Percentiles rank a stretch among this genome's conserved stretches.
These are phyloP conservation scores for Scaptomyza hsui DNA, from an alignment of 1,140 invertebrate species.

Conservation along the genomic window DNA sequence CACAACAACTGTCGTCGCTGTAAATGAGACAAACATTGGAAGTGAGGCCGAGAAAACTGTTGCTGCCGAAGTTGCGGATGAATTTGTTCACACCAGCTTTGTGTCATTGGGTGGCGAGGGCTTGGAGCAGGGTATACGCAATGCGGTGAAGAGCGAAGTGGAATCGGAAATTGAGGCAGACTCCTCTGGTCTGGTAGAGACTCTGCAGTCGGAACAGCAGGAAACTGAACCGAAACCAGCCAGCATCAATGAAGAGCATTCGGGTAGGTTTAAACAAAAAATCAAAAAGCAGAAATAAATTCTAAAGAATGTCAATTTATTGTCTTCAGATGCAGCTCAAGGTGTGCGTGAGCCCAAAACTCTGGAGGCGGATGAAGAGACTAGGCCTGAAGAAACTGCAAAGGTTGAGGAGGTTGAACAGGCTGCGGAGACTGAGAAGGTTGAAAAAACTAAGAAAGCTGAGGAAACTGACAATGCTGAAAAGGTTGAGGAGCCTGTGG, in stretches of 20 bases:
- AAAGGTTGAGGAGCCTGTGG: neutral
- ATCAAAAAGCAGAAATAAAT: neutral
- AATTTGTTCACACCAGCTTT: conserved; percentile 41
- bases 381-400: neutral
- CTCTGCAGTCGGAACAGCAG: conserved; percentile 18
- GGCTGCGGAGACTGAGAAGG: neutral
- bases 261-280: conserved; percentile 13
- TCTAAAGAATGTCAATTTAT: neutral
- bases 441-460: neutral
- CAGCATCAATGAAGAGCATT: conserved; percentile 16
- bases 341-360: conserved; percentile 59
- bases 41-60: conserved; percentile 10
- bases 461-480: neutral
- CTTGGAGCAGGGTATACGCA: conserved; percentile 64
- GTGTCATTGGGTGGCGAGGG: conserved; percentile 50
- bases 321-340: conserved; percentile 24
- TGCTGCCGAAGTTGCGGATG: conserved; percentile 34
- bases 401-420: neutral
- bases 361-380: conserved; percentile 21
- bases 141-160: conserved; percentile 68
- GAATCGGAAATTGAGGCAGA: conserved; percentile 57
- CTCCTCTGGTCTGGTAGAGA: conserved; percentile 18
- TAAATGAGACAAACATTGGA: conserved; percentile 5
- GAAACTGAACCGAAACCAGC: conserved; percentile 9
- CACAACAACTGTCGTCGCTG: conserved; percentile 12